Evolutionary conservation across 2,113 vertebrate genomes (phyloP), one percentile per base, ranked within the genome.

Genomic region (Seriola dumerili): DNA sequence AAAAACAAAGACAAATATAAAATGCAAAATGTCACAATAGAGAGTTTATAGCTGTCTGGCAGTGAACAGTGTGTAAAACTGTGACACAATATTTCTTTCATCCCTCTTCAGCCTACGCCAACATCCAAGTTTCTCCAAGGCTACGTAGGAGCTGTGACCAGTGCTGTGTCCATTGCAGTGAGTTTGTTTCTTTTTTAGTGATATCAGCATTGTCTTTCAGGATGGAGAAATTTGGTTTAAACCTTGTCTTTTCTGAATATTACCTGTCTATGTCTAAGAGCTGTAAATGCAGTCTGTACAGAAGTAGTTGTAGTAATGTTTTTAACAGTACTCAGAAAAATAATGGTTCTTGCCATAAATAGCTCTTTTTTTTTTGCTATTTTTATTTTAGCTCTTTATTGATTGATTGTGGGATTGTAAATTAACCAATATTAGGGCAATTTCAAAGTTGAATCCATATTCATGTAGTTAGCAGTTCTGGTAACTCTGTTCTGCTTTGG

Each of bases 151-250:
- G 98, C 98, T 29, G 98, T 99, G 89, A 94, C 96, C 80, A 99
- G 98, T 42, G 98, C 98, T 0, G 97, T 99, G 72, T 99, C 98
- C 50, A 97, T 99, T 2, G 98, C 98, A 75, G 98, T 99, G 91
- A 96, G 97, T 97, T 83, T 3, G 19, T 25, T 76, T 74, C 0
- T 40, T 59, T 1, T 52, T 82, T 19, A 21, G 3, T 40, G 8
- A 23, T 25, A 44, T 38, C 3, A 62, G 13, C n/a, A 9, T 42
- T 23, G 7, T 42, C 46, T 71, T 14, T 52, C 11, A 34, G 29
- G 25, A 36, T 9, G n/a, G 36, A 13, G 14, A 42, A 58, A 36
- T 42, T 3, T 3, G 7, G 54, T 12, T 58, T 25, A 9, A 36
- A 21, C 34, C 21, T 29, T 29, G 29, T 29, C 9, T 40, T 55